Percentiles rank a stretch among this genome's conserved stretches.
These are phyloP conservation scores for Dorcus hopei DNA, from an alignment of 2,888 invertebrate genomes.

Conservation along the genomic window DNA sequence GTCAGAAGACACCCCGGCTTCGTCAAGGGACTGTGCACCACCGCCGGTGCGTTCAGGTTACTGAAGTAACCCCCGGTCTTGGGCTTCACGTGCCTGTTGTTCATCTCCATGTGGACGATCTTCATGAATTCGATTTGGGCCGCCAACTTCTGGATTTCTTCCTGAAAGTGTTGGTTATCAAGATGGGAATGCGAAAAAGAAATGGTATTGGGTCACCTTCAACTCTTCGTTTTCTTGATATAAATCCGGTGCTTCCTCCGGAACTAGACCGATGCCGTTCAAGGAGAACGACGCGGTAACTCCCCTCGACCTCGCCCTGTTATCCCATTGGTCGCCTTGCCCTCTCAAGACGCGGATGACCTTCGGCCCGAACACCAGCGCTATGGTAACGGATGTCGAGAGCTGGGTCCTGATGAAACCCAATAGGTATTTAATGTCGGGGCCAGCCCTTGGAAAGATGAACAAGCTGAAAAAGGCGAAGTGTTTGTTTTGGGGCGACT, in stretches of 20 bases:
- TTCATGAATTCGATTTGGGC: constrained; percentile 93
- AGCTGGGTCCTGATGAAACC: constrained; percentile 90
- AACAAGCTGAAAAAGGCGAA: constrained; percentile 63
- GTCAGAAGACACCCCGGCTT: constrained; percentile 42
- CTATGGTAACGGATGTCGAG: constrained; percentile 84
- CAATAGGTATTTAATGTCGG: constrained; percentile 88
- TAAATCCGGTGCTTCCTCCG: constrained; percentile 81
- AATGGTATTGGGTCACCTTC: constrained; percentile 57
- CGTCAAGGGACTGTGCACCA: constrained; percentile 43
- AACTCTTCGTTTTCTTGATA: constrained; percentile 89
- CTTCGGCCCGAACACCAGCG: constrained; percentile 82
- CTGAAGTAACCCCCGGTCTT: constrained; percentile 81
- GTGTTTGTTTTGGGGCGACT: background rate
- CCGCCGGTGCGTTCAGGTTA: constrained; percentile 51
- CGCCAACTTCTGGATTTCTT: constrained; percentile 86
- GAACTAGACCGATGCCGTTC: constrained; percentile 80
- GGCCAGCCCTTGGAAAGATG: constrained; percentile 82
- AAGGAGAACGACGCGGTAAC: constrained; percentile 82
- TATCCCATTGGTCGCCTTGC: constrained; percentile 89
- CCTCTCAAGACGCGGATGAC: constrained; percentile 78
- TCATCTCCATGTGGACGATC: constrained; percentile 90
- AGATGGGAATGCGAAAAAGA: too few species aligned
- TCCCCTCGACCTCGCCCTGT: constrained; percentile 75
- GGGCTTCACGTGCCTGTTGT: constrained; percentile 84
- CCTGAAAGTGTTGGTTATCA: constrained; percentile 51